Base-by-base conservation (phyloP, 64 coral and sea anemone species). In the Cladopsammia gracilis region DNA sequence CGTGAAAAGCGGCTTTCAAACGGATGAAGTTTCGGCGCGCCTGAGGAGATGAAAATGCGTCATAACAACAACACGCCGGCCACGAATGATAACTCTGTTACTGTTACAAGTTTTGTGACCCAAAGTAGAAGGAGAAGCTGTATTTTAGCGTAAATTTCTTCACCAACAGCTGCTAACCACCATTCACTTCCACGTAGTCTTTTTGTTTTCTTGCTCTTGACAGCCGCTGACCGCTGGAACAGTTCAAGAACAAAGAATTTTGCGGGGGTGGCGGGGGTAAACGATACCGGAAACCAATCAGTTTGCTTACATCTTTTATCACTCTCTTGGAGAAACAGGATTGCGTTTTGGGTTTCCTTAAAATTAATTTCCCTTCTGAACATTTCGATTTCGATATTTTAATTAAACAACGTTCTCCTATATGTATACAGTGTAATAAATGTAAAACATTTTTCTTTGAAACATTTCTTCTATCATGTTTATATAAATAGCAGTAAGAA, bases 121-220 rank as follows among this genome's bases (percentile, higher is more conserved):
- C 34, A 26, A 73, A 73, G 58, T 13, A 47, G 16, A 57, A 62
- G 67, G 24, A 88, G 48, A 72, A 76, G 20, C 51, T 6, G 58
- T 23, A 52, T 58, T 88, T 74, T 57, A 43, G 25, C 20, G 23
- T 71, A 26, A 48, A 88, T 72, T 73, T 88, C 50, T 14, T 24
- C 4, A 26, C 1, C 47, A 50, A 88, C 86, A 88, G 86, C 86
- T 88, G 86, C 68, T 62, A 15, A 10, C 48, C 70, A 88, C 86
- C 68, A 47, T 73, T 20, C 44, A 59, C 48, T 88, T 88, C 86
- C 86, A 88, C 86, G 80, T 84, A 88, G 70, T 74, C 86, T 87
- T 87, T 87, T 86, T 87, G 62, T 88, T 88, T 76, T 65, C 48
- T 71, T 54, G 42, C 69, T 51, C 20, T 67, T 50, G 62, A 49